Conservation (phyloP, 2,113 vertebrate species). For the Chlorodrepanis virens region DNA sequence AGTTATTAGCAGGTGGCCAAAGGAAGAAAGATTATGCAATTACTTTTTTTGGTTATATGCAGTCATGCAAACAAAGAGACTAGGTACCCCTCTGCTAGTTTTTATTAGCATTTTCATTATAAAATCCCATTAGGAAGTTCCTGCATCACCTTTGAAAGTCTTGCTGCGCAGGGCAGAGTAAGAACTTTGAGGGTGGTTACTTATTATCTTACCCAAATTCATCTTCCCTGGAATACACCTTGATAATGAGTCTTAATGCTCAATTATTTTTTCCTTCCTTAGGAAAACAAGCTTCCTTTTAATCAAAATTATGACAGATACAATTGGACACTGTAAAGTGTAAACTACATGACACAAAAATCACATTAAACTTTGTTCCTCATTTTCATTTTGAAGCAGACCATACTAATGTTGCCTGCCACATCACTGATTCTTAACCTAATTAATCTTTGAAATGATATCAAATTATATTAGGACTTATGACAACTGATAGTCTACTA, state of each 20-base stretch:
- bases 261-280: background rate
- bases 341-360: background rate
- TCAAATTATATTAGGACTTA: background rate
- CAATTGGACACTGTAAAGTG: background rate
- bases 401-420: background rate
- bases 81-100: background rate
- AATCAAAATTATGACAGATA: background rate
- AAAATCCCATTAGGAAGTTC: background rate
- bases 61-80: background rate
- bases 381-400: background rate
- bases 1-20: background rate
- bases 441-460: conserved; percentile 16
- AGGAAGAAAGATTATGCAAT: background rate
- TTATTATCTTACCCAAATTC: background rate
- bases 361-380: background rate
- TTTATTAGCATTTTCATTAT: conserved; percentile 11
- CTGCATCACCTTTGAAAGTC: background rate
- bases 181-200: background rate
- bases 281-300: background rate
- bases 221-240: background rate
- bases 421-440: background rate
- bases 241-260: background rate
- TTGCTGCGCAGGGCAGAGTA: background rate
- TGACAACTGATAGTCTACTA: background rate
- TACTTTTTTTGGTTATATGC: background rate